phyloP scores from a whole-genome alignment of 37 sponge, comb jelly and placozoan species.

The Hormiphora californensis region DNA sequence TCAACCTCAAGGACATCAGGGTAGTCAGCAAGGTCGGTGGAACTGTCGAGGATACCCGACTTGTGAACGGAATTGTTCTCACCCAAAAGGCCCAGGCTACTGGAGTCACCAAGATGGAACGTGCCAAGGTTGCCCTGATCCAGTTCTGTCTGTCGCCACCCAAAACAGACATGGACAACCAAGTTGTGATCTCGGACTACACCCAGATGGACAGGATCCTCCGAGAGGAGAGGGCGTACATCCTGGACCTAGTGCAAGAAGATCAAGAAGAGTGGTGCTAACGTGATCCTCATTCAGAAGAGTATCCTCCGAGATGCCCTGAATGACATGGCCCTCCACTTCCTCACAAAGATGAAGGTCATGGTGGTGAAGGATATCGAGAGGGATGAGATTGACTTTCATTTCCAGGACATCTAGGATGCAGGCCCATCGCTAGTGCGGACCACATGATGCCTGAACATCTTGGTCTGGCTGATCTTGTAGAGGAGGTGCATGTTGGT shows the following conservation, averaged over 20 bases:
- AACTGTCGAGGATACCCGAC: constrained; percentile 96
- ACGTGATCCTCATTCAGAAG: constrained; percentile 98
- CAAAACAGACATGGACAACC: constrained; percentile 99
- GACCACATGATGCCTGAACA: constrained; percentile 95
- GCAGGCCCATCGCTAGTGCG: constrained; percentile 89
- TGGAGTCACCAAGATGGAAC: constrained; percentile 82
- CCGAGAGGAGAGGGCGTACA: constrained; percentile 93
- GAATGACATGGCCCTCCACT: constrained; percentile 94
- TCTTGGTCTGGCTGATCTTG: constrained; percentile 82
- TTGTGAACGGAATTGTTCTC: constrained; percentile 96
- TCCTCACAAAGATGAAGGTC: constrained; percentile 94
- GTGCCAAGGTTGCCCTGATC: constrained; percentile 96
- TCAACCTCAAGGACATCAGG: constrained; percentile 90
- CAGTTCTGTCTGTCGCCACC: constrained; percentile 99
- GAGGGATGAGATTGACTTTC: constrained; percentile 96
- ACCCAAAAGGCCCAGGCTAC: constrained; percentile 90
- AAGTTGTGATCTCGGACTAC: constrained; percentile 96
- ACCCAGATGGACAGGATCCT: constrained; percentile 98
- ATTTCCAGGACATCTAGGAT: too few species aligned
- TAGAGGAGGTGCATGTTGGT: constrained; percentile 78
- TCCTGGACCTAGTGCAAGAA: constrained; percentile 96
- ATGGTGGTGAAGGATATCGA: constrained; percentile 90
- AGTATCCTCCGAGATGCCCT: constrained; percentile 94
- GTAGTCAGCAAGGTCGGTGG: constrained; percentile 66
- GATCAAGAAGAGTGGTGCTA: constrained; percentile 99